Evolutionary conservation across 2,797 vertebrate species (phyloP).

Genomic region (Gephyroberyx darwinii): DNA sequence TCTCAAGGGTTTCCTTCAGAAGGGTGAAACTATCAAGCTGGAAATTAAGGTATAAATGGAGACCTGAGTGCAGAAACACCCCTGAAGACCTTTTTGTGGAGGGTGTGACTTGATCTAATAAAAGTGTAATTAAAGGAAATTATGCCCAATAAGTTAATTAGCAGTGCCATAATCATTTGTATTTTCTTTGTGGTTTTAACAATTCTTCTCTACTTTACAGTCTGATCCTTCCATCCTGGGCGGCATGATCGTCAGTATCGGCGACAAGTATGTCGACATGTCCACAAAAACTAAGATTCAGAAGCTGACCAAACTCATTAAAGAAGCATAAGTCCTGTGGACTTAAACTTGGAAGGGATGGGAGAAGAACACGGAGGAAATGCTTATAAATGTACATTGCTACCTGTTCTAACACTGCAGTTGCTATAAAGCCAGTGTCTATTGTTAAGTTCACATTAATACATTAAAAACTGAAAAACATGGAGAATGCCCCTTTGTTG

Average conservation of each 20-base stretch:
- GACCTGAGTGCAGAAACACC: background rate
- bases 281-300: conserved; percentile 94
- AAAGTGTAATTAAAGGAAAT: background rate
- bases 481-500: conserved; percentile 5
- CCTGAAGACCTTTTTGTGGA: background rate
- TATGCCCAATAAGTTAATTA: background rate
- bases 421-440: conserved; percentile 69
- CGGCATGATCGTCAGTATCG: conserved; percentile 96
- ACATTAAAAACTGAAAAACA: conserved; percentile 40
- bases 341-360: conserved; percentile 59
- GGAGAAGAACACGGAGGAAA: conserved; percentile 34
- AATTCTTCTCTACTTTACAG: conserved; percentile 68
- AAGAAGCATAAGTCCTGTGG: conserved; percentile 82
- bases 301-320: conserved; percentile 91
- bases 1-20: conserved; percentile 89
- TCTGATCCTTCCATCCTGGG: conserved; percentile 90
- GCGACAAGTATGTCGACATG: conserved; percentile 88
- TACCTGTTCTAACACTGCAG: conserved; percentile 60
- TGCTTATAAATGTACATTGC: conserved; percentile 66
- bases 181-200: background rate
- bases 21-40: conserved; percentile 90
- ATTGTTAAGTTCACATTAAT: conserved; percentile 72
- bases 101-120: background rate
- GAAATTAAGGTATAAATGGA: conserved; percentile 87
- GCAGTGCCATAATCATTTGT: background rate